These are phyloP conservation scores for Timema podura DNA, from an alignment of 2,888 invertebrate genomes.

Conservation along the genomic window DNA sequence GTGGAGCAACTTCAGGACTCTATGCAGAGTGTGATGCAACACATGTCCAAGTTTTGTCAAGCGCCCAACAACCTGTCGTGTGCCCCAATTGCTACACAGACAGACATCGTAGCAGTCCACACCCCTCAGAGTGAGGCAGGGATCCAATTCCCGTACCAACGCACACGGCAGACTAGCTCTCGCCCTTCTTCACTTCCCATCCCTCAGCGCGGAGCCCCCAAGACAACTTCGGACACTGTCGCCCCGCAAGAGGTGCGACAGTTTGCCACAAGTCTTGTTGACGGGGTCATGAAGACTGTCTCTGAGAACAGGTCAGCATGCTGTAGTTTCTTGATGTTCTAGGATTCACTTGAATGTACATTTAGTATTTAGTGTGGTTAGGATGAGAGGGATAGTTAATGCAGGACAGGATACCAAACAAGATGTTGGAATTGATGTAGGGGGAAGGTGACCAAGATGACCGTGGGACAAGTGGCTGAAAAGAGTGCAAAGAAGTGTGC, in stretches of 20 bases:
- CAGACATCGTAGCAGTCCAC: slow-evolving; percentile 72
- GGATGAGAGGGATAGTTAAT: no score
- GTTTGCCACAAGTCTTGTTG: slow-evolving; percentile 45
- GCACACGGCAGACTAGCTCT: slow-evolving; percentile 9
- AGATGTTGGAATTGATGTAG: neutral
- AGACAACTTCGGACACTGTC: neutral
- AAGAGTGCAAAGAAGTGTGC: no score
- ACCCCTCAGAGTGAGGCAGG: slow-evolving; percentile 56
- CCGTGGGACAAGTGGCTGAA: no score
- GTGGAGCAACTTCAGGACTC: slow-evolving; percentile 74
- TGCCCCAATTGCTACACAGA: slow-evolving; percentile 57
- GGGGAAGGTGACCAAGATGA: no score
- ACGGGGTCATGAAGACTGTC: slow-evolving; percentile 45
- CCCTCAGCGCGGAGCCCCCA: slow-evolving; percentile 11
- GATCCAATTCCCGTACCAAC: slow-evolving; percentile 24
- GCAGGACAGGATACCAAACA: neutral
- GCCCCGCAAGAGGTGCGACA: slow-evolving; percentile 57
- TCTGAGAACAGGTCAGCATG: slow-evolving; percentile 36
- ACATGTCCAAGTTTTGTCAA: slow-evolving; percentile 53
- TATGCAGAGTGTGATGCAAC: slow-evolving; percentile 72
- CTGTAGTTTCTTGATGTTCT: no score
- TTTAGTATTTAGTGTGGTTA: no score
- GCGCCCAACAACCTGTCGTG: slow-evolving; percentile 28
- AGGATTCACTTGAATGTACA: no score
- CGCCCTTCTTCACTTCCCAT: slow-evolving; percentile 29